These are phyloP conservation scores for Scalopus aquaticus DNA, from an alignment of 2,113 vertebrate genomes.

Conservation along the genomic window DNA sequence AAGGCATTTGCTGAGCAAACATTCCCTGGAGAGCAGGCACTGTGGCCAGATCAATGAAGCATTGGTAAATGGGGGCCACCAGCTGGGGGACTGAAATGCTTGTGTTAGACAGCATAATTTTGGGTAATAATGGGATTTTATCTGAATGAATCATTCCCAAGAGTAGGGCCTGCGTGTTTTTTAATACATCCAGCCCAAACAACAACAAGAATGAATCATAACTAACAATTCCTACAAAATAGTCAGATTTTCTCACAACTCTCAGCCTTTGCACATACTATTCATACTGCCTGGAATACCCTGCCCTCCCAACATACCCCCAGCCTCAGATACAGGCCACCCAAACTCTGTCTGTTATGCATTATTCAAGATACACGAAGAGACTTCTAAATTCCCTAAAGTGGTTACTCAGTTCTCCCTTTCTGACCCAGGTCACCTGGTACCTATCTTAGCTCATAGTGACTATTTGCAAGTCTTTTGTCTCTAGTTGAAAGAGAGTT, in stretches of 20 bases:
- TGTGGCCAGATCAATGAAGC: conserved; percentile 31
- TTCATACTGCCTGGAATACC: background rate
- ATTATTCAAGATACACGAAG: background rate
- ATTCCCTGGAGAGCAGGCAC: conserved; percentile 35
- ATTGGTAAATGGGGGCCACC: background rate
- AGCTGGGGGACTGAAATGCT: background rate
- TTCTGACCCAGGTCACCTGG: background rate
- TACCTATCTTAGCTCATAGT: background rate
- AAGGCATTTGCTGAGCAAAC: conserved; percentile 49
- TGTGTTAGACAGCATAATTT: background rate
- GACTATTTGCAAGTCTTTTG: background rate
- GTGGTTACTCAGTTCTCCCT: background rate
- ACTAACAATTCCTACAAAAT: background rate
- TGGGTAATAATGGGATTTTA: conserved; percentile 32
- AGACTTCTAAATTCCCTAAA: background rate
- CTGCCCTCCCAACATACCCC: background rate
- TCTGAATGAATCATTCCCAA: conserved; percentile 29
- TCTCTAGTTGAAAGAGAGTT: background rate
- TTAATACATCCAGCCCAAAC: conserved; percentile 17
- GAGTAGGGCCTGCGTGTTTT: background rate
- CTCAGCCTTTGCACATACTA: background rate
- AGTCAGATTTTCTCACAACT: background rate
- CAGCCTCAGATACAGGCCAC: background rate
- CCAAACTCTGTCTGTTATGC: background rate
- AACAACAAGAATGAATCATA: background rate